Evolutionary conservation across 2,888 invertebrate genomes (phyloP), one percentile per base, ranked within the genome.

Genomic region (Himalopsyche kuldschensis): DNA sequence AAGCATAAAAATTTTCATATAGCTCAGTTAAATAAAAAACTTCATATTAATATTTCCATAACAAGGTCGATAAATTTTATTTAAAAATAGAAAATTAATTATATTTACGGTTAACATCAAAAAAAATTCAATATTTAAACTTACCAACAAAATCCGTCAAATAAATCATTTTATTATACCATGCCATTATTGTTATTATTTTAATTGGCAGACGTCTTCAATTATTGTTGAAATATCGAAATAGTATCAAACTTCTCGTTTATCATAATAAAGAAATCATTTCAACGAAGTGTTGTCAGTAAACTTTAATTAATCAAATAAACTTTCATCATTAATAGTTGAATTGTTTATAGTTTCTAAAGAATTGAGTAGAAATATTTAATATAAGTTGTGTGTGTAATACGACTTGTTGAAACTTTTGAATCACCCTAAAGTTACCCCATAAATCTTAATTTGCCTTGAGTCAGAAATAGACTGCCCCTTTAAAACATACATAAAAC

Each of bases 391-490:
- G 55, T 55, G 55, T 55, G 20, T 55, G 55, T 75, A 75, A 27
- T 75, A 27, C 79, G 31, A 75, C 81, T 76, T 80, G 81, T 81
- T 78, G 76, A 77, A 83, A 75, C 79, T 82, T 79, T 80, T 78
- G 79, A 82, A 85, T 82, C 83, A 79, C 78, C 80, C 20, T 55
- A 79, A 84, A 85, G 83, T 85, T 85, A 77, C 30, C 82, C 80
- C 83, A 83, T 85, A 85, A 85, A 85, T 85, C 85, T 83, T 84
- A 83, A 85, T 85, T 82, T 80, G 27, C 75, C 69, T 79, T 76
- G 75, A 78, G 82, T 78, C 75, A 84, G 55, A 55, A 55, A 55
- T 55, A 55, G 20, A 1, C 24, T 55, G 3, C 6, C 55, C 55
- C 24, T 35, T 15, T 1, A 41, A 41, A 41, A 41, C 4, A 15